phyloP scores from a whole-genome alignment of 2,888 invertebrate genomes.

The Carabus problematicus region DNA sequence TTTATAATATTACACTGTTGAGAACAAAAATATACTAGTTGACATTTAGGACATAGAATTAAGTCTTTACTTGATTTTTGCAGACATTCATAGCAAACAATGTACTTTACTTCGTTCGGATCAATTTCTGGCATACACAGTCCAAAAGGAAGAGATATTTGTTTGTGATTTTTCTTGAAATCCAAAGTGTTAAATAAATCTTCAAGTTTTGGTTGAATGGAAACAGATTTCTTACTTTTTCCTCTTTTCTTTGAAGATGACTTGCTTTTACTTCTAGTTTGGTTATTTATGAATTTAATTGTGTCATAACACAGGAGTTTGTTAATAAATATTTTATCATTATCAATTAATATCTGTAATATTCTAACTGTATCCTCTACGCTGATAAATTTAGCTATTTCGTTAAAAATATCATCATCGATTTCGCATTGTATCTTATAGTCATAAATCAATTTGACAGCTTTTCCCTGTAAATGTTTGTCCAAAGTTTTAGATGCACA shows the following conservation, averaged over 20 bases:
- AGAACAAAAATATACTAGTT: conserved; percentile 54
- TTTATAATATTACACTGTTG: conserved; percentile 52
- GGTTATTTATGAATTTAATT: conserved; percentile 35
- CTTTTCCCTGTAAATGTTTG: conserved; percentile 47
- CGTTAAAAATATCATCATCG: conserved; percentile 46
- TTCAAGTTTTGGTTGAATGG: not conserved
- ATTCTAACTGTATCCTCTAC: conserved; percentile 46
- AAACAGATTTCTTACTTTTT: conserved; percentile 7
- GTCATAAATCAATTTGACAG: conserved; percentile 49
- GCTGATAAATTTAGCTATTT: conserved; percentile 50
- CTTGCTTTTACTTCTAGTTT: conserved; percentile 44
- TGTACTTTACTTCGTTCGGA: conserved; percentile 49
- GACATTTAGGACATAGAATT: conserved; percentile 53
- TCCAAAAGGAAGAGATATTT: conserved; percentile 14
- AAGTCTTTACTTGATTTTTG: conserved; percentile 48
- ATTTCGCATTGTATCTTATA: conserved; percentile 49
- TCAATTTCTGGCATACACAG: conserved; percentile 39
- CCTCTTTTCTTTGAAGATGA: conserved; percentile 12
- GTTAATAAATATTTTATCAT: conserved; percentile 43
- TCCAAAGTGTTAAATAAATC: conserved; percentile 11
- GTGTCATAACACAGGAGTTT: conserved; percentile 42
- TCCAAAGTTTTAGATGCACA: conserved; percentile 47
- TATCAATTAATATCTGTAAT: conserved; percentile 49
- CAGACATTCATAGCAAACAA: conserved; percentile 55
- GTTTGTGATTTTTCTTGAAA: not conserved